phyloP scores from a whole-genome alignment of 2,797 vertebrate genomes.

The Loriculus beryllinus region DNA sequence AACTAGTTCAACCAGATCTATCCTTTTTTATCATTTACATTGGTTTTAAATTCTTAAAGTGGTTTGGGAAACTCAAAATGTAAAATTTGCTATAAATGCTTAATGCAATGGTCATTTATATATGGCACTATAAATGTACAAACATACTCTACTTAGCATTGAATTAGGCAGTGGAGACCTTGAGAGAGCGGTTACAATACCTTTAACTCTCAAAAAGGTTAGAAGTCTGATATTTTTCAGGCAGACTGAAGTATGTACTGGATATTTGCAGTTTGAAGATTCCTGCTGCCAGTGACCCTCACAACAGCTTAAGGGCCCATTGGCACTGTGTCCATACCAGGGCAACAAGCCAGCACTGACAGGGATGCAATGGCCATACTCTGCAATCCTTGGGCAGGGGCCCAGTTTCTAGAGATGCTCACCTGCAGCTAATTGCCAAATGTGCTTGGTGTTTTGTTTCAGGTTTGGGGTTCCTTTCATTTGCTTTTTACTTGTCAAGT shows the following conservation, averaged over 20 bases:
- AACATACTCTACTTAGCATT: not conserved
- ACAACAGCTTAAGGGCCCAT: not conserved
- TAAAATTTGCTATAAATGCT: constrained; percentile 48
- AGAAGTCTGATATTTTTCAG: not conserved
- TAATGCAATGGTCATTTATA: constrained; percentile 52
- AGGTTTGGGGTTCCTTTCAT: rapidly evolving
- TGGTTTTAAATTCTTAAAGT: constrained; percentile 62
- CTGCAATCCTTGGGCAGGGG: not conserved
- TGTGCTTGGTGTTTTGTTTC: rapidly evolving
- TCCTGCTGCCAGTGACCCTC: not conserved
- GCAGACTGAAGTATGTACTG: not conserved
- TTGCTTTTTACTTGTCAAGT: not conserved
- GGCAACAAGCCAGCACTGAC: not conserved
- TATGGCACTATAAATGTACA: constrained; percentile 1
- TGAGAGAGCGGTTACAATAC: not conserved
- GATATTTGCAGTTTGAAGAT: not conserved
- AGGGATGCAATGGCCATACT: not conserved
- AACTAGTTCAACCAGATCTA: constrained; percentile 36
- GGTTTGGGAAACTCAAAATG: constrained; percentile 47
- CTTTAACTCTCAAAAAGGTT: not conserved
- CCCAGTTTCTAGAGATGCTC: not conserved
- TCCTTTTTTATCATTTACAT: constrained; percentile 57
- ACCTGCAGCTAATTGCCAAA: not conserved
- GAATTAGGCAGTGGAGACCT: not conserved
- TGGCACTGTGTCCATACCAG: not conserved